These are phyloP conservation scores for Hemithea aestivaria DNA, from an alignment of 2,888 invertebrate species.

Conservation along the genomic window DNA sequence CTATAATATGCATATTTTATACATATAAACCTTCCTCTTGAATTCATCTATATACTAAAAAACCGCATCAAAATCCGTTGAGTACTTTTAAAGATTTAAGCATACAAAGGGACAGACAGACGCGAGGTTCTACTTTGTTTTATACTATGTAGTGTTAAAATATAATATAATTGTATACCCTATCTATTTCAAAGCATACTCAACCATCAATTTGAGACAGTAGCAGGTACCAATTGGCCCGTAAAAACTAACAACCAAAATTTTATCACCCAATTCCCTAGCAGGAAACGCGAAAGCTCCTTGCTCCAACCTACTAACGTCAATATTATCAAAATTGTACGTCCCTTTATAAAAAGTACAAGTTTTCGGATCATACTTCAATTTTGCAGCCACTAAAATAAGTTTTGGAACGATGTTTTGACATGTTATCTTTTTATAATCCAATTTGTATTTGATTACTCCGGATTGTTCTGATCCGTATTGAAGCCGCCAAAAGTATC, in stretches of 20 bases:
- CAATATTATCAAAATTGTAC: constrained; percentile 30
- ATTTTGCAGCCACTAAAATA: constrained; percentile 22
- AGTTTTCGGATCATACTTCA: constrained; percentile 29
- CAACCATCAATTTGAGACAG: constrained; percentile 24
- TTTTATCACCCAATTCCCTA: constrained; percentile 32
- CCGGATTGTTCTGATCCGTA: constrained; percentile 26
- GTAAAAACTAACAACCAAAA: constrained; percentile 29
- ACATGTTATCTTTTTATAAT: constrained; percentile 32
- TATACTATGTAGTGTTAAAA: too few species aligned
- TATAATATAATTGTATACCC: too few species aligned
- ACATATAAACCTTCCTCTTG: too few species aligned
- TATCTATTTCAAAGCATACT: constrained; percentile 10
- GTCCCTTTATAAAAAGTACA: constrained; percentile 35
- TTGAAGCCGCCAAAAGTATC: constrained; percentile 30
- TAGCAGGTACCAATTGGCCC: constrained; percentile 25
- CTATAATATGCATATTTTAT: too few species aligned
- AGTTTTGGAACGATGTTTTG: constrained; percentile 34
- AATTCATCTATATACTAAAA: too few species aligned
- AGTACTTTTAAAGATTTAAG: too few species aligned
- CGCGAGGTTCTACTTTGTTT: too few species aligned
- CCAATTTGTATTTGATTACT: constrained; percentile 21
- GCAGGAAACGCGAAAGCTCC: constrained; percentile 32
- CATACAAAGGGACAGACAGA: too few species aligned
- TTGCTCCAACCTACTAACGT: constrained; percentile 32
- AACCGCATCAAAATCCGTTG: too few species aligned